These are phyloP conservation scores for Himalopsyche tibetana DNA, from an alignment of 2,888 invertebrate genomes.

Conservation along the genomic window DNA sequence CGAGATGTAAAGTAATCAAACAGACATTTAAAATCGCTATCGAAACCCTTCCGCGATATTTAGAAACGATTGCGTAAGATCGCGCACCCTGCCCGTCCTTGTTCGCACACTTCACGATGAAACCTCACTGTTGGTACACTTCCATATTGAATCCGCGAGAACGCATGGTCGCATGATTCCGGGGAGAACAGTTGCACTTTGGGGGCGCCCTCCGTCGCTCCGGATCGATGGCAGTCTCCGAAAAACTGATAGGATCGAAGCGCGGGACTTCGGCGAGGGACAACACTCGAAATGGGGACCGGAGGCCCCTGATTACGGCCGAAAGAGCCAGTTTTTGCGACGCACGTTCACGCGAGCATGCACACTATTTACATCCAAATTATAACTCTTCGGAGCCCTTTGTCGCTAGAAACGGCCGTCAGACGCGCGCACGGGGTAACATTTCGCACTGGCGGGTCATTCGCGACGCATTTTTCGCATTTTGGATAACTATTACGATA, in stretches of 20 bases:
- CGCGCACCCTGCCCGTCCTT: conserved; percentile 73
- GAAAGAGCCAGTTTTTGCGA: conserved; percentile 48
- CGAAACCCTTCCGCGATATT: conserved; percentile 9
- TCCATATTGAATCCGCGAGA: conserved; percentile 69
- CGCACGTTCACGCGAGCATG: conserved; percentile 58
- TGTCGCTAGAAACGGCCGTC: conserved; percentile 65
- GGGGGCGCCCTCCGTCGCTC: conserved; percentile 37
- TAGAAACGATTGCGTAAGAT: conserved; percentile 18
- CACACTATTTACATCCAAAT: conserved; percentile 67
- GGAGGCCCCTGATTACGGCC: conserved; percentile 47
- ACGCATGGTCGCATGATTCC: conserved; percentile 47
- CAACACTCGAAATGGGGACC: conserved; percentile 63
- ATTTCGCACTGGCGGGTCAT: conserved; percentile 45
- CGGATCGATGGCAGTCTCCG: conserved; percentile 42
- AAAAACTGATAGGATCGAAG: conserved; percentile 15
- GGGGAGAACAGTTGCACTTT: not conserved
- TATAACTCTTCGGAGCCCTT: conserved; percentile 67
- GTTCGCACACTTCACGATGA: conserved; percentile 71
- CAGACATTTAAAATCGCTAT: conserved; percentile 5
- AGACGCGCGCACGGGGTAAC: not conserved
- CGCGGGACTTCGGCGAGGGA: conserved; percentile 1
- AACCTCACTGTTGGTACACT: conserved; percentile 49
- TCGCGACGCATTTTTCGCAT: conserved; percentile 48
- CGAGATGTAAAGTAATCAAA: not conserved
- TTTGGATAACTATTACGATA: conserved; percentile 46